These are phyloP conservation scores for Brachypalpus laphriformis DNA, from an alignment of 2,888 invertebrate genomes.

Conservation along the genomic window DNA sequence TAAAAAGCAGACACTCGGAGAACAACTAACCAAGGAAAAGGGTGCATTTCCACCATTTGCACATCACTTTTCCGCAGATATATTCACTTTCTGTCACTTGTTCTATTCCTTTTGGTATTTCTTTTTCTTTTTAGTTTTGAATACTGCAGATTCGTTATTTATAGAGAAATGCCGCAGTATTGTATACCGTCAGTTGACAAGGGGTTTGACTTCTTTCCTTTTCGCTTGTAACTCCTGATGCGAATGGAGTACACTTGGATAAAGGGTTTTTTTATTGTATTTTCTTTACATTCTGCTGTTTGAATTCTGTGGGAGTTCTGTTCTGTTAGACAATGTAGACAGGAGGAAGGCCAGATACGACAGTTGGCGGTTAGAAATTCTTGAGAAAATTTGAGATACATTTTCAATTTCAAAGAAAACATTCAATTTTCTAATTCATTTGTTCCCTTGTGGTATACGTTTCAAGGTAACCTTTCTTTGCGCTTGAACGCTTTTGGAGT, in stretches of 20 bases:
- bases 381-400: not conserved
- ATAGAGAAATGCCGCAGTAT: constrained; percentile 49
- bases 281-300: not conserved
- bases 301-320: not conserved
- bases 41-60: too few species aligned
- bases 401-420: not conserved
- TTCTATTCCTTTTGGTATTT: too few species aligned
- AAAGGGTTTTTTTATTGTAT: not conserved
- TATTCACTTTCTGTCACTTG: too few species aligned
- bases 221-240: constrained; percentile 35
- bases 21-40: too few species aligned
- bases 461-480: too few species aligned
- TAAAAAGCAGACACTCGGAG: not conserved
- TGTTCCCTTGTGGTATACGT: not conserved
- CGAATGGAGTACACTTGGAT: constrained; percentile 6
- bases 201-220: constrained; percentile 24
- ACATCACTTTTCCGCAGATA: constrained; percentile 35
- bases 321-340: not conserved
- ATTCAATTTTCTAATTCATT: not conserved
- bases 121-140: not conserved
- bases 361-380: not conserved
- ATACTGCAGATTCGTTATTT: not conserved
- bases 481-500: too few species aligned
- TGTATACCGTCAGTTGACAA: constrained; percentile 47
- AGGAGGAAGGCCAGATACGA: too few species aligned